Evolutionary conservation across 2,888 invertebrate species (phyloP), one percentile per base, ranked within the genome.

Genomic region (Drosophila acutilabella): DNA sequence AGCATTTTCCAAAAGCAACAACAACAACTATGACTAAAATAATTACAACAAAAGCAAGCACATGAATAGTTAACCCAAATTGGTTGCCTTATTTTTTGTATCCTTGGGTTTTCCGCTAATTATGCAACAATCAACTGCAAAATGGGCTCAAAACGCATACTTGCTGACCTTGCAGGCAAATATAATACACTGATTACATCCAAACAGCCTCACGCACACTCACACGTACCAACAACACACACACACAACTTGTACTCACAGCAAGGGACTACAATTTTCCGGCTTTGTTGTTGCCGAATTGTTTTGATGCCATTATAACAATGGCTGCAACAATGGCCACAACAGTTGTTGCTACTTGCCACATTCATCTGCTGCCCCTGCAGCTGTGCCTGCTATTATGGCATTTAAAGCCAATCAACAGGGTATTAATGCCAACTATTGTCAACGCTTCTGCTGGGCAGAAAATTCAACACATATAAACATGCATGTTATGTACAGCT

Each of bases 351-450:
- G 13, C 66, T 36, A 33, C 30, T 13, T 48, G n/a, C 23, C 26
- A 13, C 14, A 33, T 36, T 23, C 47, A 50, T 16, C 13, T 18
- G 20, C 20, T 45, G 23, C 23, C 45, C 23, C 23, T 13, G 50
- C 18, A 13, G 33, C 18, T 20, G 33, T 45, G 14, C 59, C 54
- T 59, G 52, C 65, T 45, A 71, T 77, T 48, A 40, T 82, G 56
- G 40, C 70, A 78, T 81, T 82, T 77, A 66, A 77, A 64, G 50
- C 54, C 84, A 78, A 83, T 74, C 68, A 69, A 59, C 74, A 36
- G 52, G 18, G 66, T 54, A 57, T 66, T 71, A 78, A 64, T 80
- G 47, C 59, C 61, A 14, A 26, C 51, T 53, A 66, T 71, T 74
- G 67, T 74, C 51, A 11, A 44, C 54, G 20, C 66, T 51, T 41